Base-by-base conservation (phyloP, 64 coral and sea anemone genomes). In the Montipora foliosa region DNA sequence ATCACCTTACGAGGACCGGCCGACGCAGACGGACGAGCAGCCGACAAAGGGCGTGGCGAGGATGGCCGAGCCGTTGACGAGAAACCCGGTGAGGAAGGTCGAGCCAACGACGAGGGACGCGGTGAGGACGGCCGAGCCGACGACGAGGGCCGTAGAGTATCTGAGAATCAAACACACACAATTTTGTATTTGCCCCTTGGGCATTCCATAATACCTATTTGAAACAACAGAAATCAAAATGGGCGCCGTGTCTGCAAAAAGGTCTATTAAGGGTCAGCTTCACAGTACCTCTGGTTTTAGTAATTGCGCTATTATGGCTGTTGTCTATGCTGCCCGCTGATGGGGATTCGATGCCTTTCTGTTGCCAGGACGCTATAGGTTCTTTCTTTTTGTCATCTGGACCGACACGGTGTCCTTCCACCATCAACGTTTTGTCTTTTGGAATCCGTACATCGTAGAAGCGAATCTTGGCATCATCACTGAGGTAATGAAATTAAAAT, bases 351-450 rank as follows among this genome's bases (percentile, higher is more conserved):
- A 71, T 21, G 13, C 66, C 82, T 71, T 86, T 70, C 4, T 69
- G 62, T 86, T 86, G 64, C 66, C 82, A 71, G 6, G 62, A 5
- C 5, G 46, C 1, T 13, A 19, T 86, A 2, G 70, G 62, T 72
- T 86, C 44, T 49, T 71, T 29, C 67, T 49, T 72, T 29, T 47
- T 66, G 68, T 86, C 82, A 86, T 86, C 82, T 22, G 82, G 3
- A 48, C 95, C 93, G 49, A 94, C 87, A 48, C 94, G 95, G 8
- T 79, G 90, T 3, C 95, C 95, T 17, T 94, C 84, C 47, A 97
- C 91, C 84, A 97, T 94, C 17, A 97, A 69, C 3, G 89, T 84
- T 6, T 93, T 67, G 37, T 97, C 95, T 72, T 92, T 89, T 13
- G 95, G 89, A 44, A 97, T 97, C 13, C 95, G 84, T 5, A 97